These are phyloP conservation scores for Corydoras sp. DNA, from an alignment of 2,113 vertebrate species.

Conservation along the genomic window DNA sequence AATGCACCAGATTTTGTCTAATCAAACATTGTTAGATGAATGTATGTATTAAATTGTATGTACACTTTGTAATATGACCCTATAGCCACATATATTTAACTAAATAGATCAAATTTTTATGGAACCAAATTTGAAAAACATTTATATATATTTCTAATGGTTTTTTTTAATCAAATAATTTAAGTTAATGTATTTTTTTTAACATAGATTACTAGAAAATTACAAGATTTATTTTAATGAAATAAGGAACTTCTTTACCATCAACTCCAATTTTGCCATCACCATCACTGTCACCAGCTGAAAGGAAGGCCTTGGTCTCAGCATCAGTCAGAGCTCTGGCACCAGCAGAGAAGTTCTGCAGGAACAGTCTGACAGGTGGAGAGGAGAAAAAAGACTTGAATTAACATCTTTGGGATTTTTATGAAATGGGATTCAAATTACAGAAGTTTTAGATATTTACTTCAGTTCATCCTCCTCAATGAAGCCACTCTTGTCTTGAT, in stretches of 20 bases:
- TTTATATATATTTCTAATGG: too few species aligned
- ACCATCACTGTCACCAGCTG: slow-evolving; percentile 54
- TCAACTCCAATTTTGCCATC: slow-evolving; percentile 60
- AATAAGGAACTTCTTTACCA: slow-evolving; percentile 34
- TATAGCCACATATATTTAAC: too few species aligned
- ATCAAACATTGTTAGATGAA: too few species aligned
- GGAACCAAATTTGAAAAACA: too few species aligned
- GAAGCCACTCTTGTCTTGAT: slow-evolving; percentile 67
- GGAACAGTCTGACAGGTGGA: slow-evolving; percentile 50
- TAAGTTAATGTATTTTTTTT: too few species aligned
- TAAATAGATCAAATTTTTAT: too few species aligned
- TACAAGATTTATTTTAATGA: too few species aligned
- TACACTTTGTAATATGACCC: too few species aligned
- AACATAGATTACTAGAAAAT: too few species aligned
- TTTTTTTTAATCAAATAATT: too few species aligned
- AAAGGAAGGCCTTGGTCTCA: slow-evolving; percentile 57
- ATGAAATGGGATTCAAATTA: background rate
- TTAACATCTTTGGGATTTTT: background rate
- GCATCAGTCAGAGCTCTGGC: slow-evolving; percentile 53
- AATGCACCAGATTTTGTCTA: too few species aligned
- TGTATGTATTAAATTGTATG: too few species aligned
- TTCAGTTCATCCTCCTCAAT: slow-evolving; percentile 69
- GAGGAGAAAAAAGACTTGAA: background rate
- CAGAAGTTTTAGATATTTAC: slow-evolving; percentile 47
- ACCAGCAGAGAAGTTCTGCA: slow-evolving; percentile 50